Evolutionary conservation across 2,797 vertebrate genomes (phyloP).

Genomic region (Danio tinwini): DNA sequence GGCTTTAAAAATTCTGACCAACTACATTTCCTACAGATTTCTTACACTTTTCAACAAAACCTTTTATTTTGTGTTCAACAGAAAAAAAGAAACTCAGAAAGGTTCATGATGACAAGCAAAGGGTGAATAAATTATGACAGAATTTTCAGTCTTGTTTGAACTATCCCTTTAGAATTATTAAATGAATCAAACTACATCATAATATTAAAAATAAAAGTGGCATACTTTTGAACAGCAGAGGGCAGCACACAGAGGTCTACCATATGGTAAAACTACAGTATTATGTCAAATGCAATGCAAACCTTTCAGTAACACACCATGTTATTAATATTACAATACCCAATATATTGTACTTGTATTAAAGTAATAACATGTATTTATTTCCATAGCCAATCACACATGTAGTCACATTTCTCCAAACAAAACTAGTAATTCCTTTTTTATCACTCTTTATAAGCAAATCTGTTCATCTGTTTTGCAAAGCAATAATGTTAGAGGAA

Average conservation of each 20-base stretch:
- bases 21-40: too few relatives aligned
- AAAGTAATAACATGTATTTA: not conserved
- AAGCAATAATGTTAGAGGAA: not conserved
- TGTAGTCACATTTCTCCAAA: not conserved
- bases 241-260: conserved; percentile 8
- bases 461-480: not conserved
- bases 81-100: too few relatives aligned
- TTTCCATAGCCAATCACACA: not conserved
- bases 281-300: not conserved
- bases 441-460: not conserved
- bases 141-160: too few relatives aligned
- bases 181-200: not conserved
- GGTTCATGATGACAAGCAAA: too few relatives aligned
- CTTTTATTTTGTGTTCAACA: too few relatives aligned
- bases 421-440: not conserved
- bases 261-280: not conserved
- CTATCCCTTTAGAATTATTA: too few relatives aligned
- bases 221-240: conserved; percentile 2
- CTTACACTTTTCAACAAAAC: too few relatives aligned
- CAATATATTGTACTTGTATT: too few relatives aligned
- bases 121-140: too few relatives aligned
- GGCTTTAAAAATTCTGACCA: too few relatives aligned
- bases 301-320: not conserved
- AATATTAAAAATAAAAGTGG: not conserved
- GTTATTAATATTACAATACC: too few relatives aligned